Evolutionary conservation across 2,888 invertebrate genomes (phyloP).

Genomic region (Oegoconia quadripuncta): DNA sequence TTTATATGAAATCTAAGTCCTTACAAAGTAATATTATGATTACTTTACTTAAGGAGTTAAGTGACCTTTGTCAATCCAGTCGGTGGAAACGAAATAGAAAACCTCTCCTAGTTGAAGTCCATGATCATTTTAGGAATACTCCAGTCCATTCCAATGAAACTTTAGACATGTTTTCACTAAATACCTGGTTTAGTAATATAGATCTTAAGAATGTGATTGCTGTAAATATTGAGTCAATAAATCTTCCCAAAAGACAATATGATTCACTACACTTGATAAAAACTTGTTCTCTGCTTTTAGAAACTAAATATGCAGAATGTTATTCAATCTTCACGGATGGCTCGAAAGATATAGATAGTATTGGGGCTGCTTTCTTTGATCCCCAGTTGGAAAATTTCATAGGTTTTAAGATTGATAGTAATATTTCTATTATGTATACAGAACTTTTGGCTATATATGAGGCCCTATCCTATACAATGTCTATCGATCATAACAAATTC

Average conservation of each 20-base stretch:
- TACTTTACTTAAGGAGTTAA: background rate
- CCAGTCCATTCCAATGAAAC: slow-evolving; percentile 9
- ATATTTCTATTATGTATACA: slow-evolving; percentile 14
- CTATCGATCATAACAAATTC: slow-evolving; percentile 1
- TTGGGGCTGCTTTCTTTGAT: slow-evolving; percentile 16
- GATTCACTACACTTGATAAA: background rate
- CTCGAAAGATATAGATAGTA: slow-evolving; percentile 9
- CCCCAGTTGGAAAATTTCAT: background rate
- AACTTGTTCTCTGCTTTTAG: slow-evolving; percentile 1
- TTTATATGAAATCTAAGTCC: slow-evolving; percentile 14
- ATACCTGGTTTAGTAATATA: slow-evolving; percentile 8
- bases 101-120: slow-evolving; percentile 11
- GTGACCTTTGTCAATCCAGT: background rate
- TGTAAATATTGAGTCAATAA: background rate
- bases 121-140: background rate
- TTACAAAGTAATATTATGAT: background rate
- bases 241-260: background rate
- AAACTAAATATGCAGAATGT: background rate
- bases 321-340: slow-evolving; percentile 18
- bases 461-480: slow-evolving; percentile 9
- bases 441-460: slow-evolving; percentile 17
- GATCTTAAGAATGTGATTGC: slow-evolving; percentile 4
- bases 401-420: slow-evolving; percentile 5
- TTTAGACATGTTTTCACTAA: slow-evolving; percentile 7
- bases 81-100: slow-evolving; percentile 16